phyloP scores from a whole-genome alignment of 2,113 vertebrate species.

The Narcine bancroftii region DNA sequence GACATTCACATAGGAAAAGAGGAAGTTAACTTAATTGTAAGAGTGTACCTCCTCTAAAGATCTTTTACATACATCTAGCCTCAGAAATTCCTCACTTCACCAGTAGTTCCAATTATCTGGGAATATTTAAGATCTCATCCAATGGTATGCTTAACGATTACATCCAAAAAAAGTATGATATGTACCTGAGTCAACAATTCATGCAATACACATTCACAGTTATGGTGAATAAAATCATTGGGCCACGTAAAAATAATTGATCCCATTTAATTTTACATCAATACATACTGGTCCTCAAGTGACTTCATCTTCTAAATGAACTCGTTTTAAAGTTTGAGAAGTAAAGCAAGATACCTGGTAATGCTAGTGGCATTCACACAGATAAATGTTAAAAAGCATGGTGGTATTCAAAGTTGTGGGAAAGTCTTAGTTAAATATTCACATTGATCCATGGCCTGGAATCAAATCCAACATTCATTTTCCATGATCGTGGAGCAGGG shows the following conservation, averaged over 20 bases:
- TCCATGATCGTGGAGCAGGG: neutral
- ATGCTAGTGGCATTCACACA: neutral
- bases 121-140: neutral
- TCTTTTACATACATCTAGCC: neutral
- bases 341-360: neutral
- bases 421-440: neutral
- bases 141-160: neutral
- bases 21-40: neutral
- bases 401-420: neutral
- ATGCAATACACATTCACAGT: no score
- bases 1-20: neutral
- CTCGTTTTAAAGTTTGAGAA: neutral
- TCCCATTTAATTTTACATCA: neutral
- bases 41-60: neutral
- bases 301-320: neutral
- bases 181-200: neutral
- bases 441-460: neutral
- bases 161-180: neutral
- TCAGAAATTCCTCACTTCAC: neutral
- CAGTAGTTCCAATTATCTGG: neutral
- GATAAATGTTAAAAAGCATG: neutral
- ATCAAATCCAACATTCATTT: constrained; percentile 14
- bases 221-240: neutral
- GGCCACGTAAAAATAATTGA: neutral
- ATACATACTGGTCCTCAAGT: neutral